Conservation (phyloP, 2,797 vertebrate genomes). For the Lemur catta region DNA sequence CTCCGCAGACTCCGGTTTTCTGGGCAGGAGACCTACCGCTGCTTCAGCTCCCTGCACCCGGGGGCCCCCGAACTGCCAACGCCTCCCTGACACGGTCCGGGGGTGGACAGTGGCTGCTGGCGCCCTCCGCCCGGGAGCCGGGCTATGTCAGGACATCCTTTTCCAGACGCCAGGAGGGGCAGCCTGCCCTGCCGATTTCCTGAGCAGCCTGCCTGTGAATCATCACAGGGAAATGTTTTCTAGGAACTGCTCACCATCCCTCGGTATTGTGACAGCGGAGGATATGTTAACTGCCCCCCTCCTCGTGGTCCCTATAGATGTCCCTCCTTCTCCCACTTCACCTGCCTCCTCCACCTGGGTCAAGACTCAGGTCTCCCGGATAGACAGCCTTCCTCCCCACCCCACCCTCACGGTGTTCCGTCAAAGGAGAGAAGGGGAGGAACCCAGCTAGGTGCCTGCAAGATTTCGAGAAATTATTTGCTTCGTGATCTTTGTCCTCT, state of each 20-base stretch:
- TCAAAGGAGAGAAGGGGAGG: background rate
- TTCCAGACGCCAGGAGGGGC: background rate
- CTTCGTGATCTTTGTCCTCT: background rate
- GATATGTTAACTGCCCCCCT: background rate
- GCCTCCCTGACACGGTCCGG: background rate
- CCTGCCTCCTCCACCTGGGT: background rate
- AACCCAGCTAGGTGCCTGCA: background rate
- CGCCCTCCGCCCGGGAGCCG: background rate
- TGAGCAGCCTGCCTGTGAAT: background rate
- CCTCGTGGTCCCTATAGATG: background rate
- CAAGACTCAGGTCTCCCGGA: background rate
- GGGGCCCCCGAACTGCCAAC: background rate
- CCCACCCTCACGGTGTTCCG: too few relatives aligned
- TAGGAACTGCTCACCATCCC: background rate
- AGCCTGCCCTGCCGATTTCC: background rate
- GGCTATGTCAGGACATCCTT: background rate
- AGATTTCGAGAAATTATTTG: background rate
- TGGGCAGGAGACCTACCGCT: background rate
- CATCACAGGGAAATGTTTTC: background rate
- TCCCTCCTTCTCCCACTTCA: too few relatives aligned
- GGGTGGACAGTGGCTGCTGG: background rate
- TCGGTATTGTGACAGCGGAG: background rate
- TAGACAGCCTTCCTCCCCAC: background rate
- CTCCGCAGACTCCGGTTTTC: background rate
- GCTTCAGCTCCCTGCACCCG: background rate